These are phyloP conservation scores for Cebidichthys violaceus DNA, from an alignment of 2,113 vertebrate genomes.

Conservation along the genomic window DNA sequence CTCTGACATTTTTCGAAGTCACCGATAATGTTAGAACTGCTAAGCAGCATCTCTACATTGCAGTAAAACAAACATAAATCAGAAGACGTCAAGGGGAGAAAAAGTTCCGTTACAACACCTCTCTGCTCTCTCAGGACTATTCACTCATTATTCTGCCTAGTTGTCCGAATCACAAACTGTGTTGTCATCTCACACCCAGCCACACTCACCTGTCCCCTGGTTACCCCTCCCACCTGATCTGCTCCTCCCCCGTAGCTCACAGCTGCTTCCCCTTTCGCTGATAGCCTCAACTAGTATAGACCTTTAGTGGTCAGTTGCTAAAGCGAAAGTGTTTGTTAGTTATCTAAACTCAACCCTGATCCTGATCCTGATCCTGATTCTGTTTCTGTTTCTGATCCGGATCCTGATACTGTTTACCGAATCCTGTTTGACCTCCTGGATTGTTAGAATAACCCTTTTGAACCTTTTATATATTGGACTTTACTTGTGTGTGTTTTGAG, in stretches of 20 bases:
- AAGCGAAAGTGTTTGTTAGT: background rate
- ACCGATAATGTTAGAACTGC: background rate
- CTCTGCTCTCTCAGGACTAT: background rate
- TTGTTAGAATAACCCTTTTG: background rate
- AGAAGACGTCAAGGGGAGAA: background rate
- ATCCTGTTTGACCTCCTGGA: too few relatives aligned
- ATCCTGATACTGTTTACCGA: too few relatives aligned
- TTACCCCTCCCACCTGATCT: background rate
- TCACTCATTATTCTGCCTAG: background rate
- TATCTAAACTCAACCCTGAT: background rate
- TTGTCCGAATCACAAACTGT: background rate
- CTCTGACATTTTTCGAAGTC: constrained; percentile 31
- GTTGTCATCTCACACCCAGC: background rate
- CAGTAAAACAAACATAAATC: constrained; percentile 15
- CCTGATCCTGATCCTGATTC: background rate
- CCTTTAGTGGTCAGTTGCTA: background rate
- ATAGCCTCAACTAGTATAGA: background rate
- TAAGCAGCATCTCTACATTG: constrained; percentile 21
- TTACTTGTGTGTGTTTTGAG: background rate
- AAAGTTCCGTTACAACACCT: background rate
- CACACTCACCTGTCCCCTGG: background rate
- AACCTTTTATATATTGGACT: background rate
- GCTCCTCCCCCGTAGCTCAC: background rate
- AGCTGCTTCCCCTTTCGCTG: background rate
- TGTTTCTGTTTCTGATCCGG: background rate